Evolutionary conservation across 2,113 vertebrate species (phyloP).

Genomic region (Alligator sinensis): DNA sequence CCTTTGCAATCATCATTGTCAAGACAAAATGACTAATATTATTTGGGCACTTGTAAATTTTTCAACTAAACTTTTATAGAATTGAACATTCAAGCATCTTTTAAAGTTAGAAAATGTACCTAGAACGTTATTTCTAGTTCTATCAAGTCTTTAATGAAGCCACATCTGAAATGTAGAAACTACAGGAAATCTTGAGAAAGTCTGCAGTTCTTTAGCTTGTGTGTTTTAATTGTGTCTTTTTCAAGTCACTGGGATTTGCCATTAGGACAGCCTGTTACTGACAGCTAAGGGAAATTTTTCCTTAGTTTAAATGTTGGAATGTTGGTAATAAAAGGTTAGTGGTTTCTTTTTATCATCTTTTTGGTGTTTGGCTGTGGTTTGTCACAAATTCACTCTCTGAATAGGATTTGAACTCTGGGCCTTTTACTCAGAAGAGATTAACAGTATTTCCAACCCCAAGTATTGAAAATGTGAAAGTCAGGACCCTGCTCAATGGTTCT

Average conservation of each 20-base stretch:
- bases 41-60: background rate
- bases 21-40: background rate
- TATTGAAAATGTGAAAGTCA: background rate
- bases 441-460: background rate
- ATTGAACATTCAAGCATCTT: background rate
- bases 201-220: background rate
- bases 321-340: background rate
- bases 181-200: background rate
- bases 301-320: background rate
- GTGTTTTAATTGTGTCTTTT: background rate
- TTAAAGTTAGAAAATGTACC: background rate
- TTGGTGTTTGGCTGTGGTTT: background rate
- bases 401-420: background rate
- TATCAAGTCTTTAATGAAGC: background rate
- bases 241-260: background rate
- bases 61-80: background rate
- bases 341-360: background rate
- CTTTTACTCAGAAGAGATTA: background rate
- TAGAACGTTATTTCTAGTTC: background rate
- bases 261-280: background rate
- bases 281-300: background rate
- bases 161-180: background rate
- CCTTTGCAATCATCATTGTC: background rate
- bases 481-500: background rate
- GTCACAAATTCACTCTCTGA: background rate